A percentile compares a stretch with the other conserved stretches of the same genome.
These are phyloP conservation scores for Notolepis coatsorum DNA, from an alignment of 2,797 vertebrate genomes.

Conservation along the genomic window DNA sequence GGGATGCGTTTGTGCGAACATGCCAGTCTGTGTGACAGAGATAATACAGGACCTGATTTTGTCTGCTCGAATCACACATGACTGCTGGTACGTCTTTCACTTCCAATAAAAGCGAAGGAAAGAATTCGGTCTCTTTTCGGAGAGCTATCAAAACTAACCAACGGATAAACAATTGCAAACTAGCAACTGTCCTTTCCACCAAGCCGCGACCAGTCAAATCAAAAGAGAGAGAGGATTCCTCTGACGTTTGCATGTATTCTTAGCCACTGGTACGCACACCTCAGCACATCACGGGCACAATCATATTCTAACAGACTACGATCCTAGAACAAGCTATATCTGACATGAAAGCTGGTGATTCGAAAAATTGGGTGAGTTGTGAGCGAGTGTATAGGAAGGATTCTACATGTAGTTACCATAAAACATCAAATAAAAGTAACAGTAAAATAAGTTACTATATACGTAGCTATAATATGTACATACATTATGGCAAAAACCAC, in stretches of 20 bases:
- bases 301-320: neutral
- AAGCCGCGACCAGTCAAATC: slow-evolving; percentile 65
- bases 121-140: slow-evolving; percentile 23
- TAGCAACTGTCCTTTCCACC: slow-evolving; percentile 67
- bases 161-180: slow-evolving; percentile 65
- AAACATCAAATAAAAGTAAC: too few relatives aligned
- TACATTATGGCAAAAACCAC: too few relatives aligned
- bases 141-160: slow-evolving; percentile 56
- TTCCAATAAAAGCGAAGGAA: slow-evolving; percentile 41
- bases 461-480: too few relatives aligned
- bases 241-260: slow-evolving; percentile 37
- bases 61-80: slow-evolving; percentile 65
- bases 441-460: too few relatives aligned
- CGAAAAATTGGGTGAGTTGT: too few relatives aligned
- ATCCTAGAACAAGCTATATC: neutral
- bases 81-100: slow-evolving; percentile 58
- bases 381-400: too few relatives aligned
- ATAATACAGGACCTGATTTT: slow-evolving; percentile 66
- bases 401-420: too few relatives aligned
- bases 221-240: slow-evolving; percentile 21
- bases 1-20: neutral
- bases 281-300: slow-evolving; percentile 28
- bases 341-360: slow-evolving; percentile 46
- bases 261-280: slow-evolving; percentile 23
- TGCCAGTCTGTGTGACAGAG: slow-evolving; percentile 46